Base-by-base conservation (phyloP, 2,888 invertebrate genomes). In the Dryocosmus kuriphilus region DNA sequence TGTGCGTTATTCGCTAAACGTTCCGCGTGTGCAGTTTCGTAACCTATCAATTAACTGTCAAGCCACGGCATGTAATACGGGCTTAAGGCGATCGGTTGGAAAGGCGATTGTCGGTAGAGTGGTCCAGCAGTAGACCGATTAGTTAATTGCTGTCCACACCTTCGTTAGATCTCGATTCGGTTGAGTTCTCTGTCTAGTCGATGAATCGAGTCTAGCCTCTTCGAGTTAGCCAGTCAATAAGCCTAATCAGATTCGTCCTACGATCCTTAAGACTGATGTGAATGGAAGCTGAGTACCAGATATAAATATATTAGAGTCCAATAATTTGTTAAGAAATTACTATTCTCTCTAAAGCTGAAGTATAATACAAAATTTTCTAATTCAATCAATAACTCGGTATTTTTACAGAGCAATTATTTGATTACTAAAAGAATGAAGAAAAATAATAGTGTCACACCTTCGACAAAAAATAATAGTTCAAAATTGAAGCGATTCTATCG, bases 71-170 rank as follows among this genome's bases (percentile, higher is more conserved):
- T 41, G 27, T 46, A 67, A 67, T 27, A 38, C 46, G 38, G 24
- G 51, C 67, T 71, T 71, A 30, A 71, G 51, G 71, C 51, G 30
- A 71, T 71, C 71, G 51, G 46, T 51, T 71, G 71, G 51, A 71
- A 71, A 51, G 71, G 30, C 51, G 71, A 71, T 71, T 71, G 71
- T 71, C 71, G 51, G 51, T 46, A 51, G 22, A 35, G 46, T 30
- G 46, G 71, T 35, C 63, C 63, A 63, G 35, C 35, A 63, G 35
- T 32, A 63, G 83, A 84, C 84, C 82, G 84, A 83, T 86, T 83
- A 83, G 80, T 78, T 67, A 83, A 84, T 84, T 80, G 77, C 77
- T 79, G 80, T 83, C 81, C 79, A 82, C 83, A 83, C 81, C 80
- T 84, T 71, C 27, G 71, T 27, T 46, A 71, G 71, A 71, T 71